Evolutionary conservation across 2,113 vertebrate genomes (phyloP).

Genomic region (Lipophrys pholis): DNA sequence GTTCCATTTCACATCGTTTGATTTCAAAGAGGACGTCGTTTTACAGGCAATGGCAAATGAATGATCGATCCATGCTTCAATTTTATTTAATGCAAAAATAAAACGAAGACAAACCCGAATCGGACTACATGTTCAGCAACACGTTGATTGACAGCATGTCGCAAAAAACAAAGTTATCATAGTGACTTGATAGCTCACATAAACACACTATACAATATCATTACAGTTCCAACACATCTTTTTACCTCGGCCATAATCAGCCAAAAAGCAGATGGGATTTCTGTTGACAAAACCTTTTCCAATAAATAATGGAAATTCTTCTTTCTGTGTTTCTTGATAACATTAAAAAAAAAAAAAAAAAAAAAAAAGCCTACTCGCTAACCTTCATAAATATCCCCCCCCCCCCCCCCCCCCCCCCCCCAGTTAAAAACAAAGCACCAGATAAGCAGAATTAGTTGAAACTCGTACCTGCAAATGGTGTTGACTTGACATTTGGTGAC

Average conservation of each 20-base stretch:
- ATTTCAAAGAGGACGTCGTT: neutral
- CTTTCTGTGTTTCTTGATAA: conserved; percentile 29
- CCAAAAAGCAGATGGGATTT: conserved; percentile 75
- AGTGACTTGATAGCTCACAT: conserved; percentile 83
- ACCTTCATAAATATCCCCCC: conserved; percentile 77
- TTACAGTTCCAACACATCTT: conserved; percentile 81
- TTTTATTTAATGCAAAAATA: conserved; percentile 92
- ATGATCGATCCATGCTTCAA: conserved; percentile 88
- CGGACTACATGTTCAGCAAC: conserved; percentile 79
- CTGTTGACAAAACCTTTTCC: conserved; percentile 60
- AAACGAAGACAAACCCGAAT: conserved; percentile 63
- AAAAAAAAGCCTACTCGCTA: conserved; percentile 1
- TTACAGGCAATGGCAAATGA: conserved; percentile 2
- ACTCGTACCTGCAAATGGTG: conserved; percentile 76
- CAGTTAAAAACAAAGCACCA: conserved; percentile 85
- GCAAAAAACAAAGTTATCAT: conserved; percentile 76
- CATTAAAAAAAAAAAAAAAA: conserved; percentile 63
- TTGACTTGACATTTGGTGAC: conserved; percentile 73
- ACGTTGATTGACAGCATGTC: conserved; percentile 87
- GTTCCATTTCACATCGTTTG: neutral
- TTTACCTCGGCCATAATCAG: conserved; percentile 85
- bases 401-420: conserved; percentile 66
- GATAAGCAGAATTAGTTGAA: conserved; percentile 54
- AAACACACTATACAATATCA: conserved; percentile 83
- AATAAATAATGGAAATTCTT: conserved; percentile 48